Conservation (phyloP, 2,113 vertebrate species). For the Grantiella picta region DNA sequence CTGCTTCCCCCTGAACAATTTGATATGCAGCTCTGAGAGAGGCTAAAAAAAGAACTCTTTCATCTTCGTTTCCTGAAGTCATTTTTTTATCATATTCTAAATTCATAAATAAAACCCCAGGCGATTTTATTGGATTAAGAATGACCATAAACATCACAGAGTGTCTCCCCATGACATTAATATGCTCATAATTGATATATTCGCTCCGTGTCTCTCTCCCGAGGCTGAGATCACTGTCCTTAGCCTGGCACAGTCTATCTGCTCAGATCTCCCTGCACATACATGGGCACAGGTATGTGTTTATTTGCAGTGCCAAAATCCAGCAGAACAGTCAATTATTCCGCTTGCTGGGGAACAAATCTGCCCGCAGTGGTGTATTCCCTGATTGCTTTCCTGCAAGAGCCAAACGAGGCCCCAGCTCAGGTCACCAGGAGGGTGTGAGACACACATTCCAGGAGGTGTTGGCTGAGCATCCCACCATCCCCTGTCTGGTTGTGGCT, state of each 20-base stretch:
- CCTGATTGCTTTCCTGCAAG: neutral
- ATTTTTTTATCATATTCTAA: neutral
- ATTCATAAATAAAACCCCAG: constrained; percentile 41
- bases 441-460: accelerated
- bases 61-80: constrained; percentile 4
- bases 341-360: neutral
- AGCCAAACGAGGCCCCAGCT: too few species aligned
- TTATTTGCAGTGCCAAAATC: neutral
- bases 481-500: neutral
- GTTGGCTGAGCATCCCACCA: accelerated
- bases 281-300: neutral
- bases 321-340: neutral
- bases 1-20: neutral
- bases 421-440: accelerated
- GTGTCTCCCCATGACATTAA: constrained; percentile 26
- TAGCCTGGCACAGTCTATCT: neutral
- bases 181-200: neutral
- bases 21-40: constrained; percentile 29
- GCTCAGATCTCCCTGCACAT: neutral
- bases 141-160: constrained; percentile 41
- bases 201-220: neutral
- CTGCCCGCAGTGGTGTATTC: neutral
- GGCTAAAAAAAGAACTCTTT: constrained; percentile 42
- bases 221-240: neutral
- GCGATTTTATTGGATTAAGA: constrained; percentile 3